phyloP scores from a whole-genome alignment of 2,797 vertebrate genomes.

The Rhodeus uyekii region DNA sequence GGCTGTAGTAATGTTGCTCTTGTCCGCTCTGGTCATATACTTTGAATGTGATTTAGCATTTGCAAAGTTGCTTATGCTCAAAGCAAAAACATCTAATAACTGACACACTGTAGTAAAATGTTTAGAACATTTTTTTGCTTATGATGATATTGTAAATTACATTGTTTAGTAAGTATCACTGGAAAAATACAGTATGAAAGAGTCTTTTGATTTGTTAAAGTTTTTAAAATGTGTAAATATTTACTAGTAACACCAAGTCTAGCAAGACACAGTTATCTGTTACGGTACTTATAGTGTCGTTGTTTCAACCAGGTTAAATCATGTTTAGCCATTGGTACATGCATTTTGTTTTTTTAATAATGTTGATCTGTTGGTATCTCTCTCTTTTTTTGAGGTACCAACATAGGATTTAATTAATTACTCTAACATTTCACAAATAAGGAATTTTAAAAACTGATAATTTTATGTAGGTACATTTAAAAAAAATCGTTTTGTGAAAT shows the following conservation, averaged over 20 bases:
- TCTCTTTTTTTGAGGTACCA: not conserved
- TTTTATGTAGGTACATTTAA: constrained; percentile 4
- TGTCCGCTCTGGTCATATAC: not conserved
- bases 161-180: constrained; percentile 21
- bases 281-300: not conserved
- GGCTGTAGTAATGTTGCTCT: not conserved
- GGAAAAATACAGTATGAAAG: not conserved
- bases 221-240: not conserved
- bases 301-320: constrained; percentile 22
- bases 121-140: not conserved
- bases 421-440: not conserved
- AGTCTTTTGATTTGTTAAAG: not conserved
- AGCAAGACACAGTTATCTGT: not conserved
- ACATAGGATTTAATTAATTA: not conserved
- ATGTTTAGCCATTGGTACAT: not conserved
- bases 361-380: not conserved
- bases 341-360: not conserved
- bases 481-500: not conserved
- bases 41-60: constrained; percentile 14
- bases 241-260: not conserved
- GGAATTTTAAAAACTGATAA: not conserved
- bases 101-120: constrained; percentile 13
- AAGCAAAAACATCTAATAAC: not conserved
- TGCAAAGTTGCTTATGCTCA: not conserved
- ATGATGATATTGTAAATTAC: not conserved